These are phyloP conservation scores for Drosophila jambulina DNA, from an alignment of 1,140 invertebrate species.

Conservation along the genomic window DNA sequence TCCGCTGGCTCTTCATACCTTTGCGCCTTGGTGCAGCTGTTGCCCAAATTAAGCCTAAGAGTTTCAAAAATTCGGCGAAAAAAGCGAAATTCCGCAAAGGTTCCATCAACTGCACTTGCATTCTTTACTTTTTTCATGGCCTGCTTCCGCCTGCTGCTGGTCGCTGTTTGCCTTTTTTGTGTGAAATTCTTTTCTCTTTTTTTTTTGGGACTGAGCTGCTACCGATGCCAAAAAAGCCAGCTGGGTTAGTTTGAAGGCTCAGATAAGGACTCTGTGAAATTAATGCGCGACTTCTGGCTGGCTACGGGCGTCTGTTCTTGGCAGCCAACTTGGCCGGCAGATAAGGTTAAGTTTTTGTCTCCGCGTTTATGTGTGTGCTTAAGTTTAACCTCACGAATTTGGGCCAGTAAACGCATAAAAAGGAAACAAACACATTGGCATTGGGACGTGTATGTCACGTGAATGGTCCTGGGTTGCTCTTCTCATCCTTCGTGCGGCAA, in stretches of 20 bases:
- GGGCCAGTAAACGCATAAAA: conserved; percentile 57
- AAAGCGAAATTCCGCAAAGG: conserved; percentile 44
- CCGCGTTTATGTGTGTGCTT: conserved; percentile 32
- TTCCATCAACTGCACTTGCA: conserved; percentile 64
- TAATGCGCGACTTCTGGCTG: conserved; percentile 40
- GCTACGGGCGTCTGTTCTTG: conserved; percentile 33
- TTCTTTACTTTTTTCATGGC: conserved; percentile 21
- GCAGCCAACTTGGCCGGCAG: conserved; percentile 35
- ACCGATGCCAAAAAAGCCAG: conserved; percentile 28
- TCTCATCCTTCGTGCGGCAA: conserved; percentile 21
- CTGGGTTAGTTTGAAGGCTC: conserved; percentile 59
- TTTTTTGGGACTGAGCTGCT: conserved; percentile 14
- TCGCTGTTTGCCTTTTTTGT: conserved; percentile 7
- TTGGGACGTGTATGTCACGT: conserved; percentile 53
- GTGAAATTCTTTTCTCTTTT: conserved; percentile 6
- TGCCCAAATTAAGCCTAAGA: conserved; percentile 50
- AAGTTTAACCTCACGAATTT: conserved; percentile 71
- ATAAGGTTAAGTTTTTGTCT: conserved; percentile 41
- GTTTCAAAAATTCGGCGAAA: conserved; percentile 20
- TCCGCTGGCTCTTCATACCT: conserved; percentile 48
- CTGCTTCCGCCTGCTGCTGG: background rate
- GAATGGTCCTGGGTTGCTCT: conserved; percentile 14
- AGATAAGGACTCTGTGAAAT: conserved; percentile 63
- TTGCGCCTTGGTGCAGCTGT: conserved; percentile 30
- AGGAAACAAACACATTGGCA: conserved; percentile 21